A percentile compares a stretch with the other conserved stretches of the same genome.
phyloP scores from a whole-genome alignment of 92 coral and sea anemone species.

The Diadumene lineata region DNA sequence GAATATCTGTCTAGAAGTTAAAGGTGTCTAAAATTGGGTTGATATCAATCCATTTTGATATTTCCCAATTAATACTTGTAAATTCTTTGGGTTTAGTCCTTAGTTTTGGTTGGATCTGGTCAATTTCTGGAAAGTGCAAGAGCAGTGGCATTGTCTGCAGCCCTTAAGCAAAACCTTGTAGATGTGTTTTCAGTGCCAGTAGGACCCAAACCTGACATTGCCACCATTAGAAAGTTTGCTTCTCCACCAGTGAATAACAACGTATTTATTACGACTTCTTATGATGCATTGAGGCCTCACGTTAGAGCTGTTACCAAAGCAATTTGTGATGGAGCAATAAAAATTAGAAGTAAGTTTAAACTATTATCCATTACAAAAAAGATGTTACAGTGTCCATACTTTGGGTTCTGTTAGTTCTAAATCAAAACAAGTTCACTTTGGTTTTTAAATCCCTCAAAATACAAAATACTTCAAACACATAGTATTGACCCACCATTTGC shows the following conservation, averaged over 20 bases:
- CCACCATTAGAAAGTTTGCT: slow-evolving; percentile 55
- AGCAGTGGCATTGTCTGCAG: slow-evolving; percentile 46
- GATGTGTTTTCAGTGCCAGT: slow-evolving; percentile 73
- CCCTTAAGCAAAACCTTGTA: slow-evolving; percentile 52
- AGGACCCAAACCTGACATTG: slow-evolving; percentile 68
- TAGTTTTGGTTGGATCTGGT: slow-evolving; percentile 66
- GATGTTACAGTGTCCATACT: too few relatives aligned
- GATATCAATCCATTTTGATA: not conserved
- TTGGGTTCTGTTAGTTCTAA: too few relatives aligned
- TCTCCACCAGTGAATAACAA: slow-evolving; percentile 74
- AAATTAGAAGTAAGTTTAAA: slow-evolving; percentile 27
- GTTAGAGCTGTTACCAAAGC: slow-evolving; percentile 65
- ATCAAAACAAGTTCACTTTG: too few relatives aligned
- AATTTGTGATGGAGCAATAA: slow-evolving; percentile 71
- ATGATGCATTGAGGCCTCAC: slow-evolving; percentile 63
- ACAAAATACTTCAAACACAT: too few relatives aligned
- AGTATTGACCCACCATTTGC: too few relatives aligned
- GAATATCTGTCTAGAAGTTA: too few relatives aligned
- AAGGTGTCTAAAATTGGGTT: too few relatives aligned
- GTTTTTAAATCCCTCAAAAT: too few relatives aligned
- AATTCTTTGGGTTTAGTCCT: slow-evolving; percentile 52
- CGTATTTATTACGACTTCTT: slow-evolving; percentile 77
- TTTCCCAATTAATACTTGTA: not conserved
- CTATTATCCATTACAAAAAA: too few relatives aligned
- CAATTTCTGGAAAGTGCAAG: slow-evolving; percentile 43